phyloP scores from a whole-genome alignment of 2,888 invertebrate species.

The Mimachlamys varia region DNA sequence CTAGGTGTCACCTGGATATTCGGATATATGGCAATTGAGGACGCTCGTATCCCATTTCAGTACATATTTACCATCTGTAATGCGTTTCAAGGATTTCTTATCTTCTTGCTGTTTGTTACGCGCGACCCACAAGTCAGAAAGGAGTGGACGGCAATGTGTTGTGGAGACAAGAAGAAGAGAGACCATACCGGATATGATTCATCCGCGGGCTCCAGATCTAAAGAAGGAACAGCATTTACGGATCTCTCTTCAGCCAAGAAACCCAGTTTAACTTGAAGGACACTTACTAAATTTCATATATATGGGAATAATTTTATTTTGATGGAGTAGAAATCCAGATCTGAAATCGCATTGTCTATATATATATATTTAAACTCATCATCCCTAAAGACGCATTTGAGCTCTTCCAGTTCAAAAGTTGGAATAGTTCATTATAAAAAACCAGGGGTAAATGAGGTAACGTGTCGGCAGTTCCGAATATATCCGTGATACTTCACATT shows the following conservation, averaged over 20 bases:
- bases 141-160: slow-evolving; percentile 64
- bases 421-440: no score
- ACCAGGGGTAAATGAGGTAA: no score
- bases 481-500: no score
- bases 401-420: no score
- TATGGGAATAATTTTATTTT: no score
- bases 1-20: slow-evolving; percentile 79
- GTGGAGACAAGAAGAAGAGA: slow-evolving; percentile 46
- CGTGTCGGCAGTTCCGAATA: no score
- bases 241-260: not conserved
- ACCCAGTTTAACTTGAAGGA: not conserved
- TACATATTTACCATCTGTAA: slow-evolving; percentile 79
- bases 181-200: not conserved
- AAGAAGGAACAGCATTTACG: not conserved
- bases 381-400: no score
- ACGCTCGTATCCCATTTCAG: slow-evolving; percentile 73
- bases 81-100: slow-evolving; percentile 73
- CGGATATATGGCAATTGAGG: slow-evolving; percentile 76
- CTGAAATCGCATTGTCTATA: no score
- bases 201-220: not conserved
- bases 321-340: no score
- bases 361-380: no score
- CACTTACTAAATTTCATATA: not conserved
- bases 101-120: slow-evolving; percentile 72
- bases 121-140: slow-evolving; percentile 67